A percentile compares a stretch with the other conserved stretches of the same genome.
These are phyloP conservation scores for Eupithecia vulgata DNA, from an alignment of 2,888 invertebrate species.

Conservation along the genomic window DNA sequence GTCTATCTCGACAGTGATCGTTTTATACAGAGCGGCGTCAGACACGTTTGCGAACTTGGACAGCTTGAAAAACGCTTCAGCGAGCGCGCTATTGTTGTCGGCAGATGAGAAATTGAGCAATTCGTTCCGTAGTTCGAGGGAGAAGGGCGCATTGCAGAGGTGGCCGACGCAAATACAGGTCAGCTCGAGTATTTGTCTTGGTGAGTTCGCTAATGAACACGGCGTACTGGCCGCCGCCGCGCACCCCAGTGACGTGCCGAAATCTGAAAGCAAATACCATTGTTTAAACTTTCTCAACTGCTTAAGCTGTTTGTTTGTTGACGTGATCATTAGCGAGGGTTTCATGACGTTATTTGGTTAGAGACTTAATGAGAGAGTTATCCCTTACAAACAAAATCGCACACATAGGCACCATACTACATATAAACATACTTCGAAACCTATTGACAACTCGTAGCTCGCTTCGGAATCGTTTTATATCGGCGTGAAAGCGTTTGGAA, in stretches of 20 bases:
- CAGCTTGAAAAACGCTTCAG: slow-evolving; percentile 60
- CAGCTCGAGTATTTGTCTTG: slow-evolving; percentile 58
- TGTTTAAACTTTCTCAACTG: slow-evolving; percentile 36
- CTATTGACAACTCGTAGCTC: not conserved
- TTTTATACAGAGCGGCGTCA: slow-evolving; percentile 55
- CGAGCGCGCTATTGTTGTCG: slow-evolving; percentile 52
- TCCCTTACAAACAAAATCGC: not conserved
- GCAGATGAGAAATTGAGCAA: slow-evolving; percentile 62
- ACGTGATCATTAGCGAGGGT: slow-evolving; percentile 27
- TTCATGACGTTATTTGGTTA: slow-evolving; percentile 29
- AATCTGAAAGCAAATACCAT: slow-evolving; percentile 60
- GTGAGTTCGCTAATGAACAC: slow-evolving; percentile 60
- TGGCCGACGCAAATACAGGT: slow-evolving; percentile 65
- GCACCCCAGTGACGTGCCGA: slow-evolving; percentile 63
- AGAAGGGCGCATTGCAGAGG: slow-evolving; percentile 71
- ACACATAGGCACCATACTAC: not conserved
- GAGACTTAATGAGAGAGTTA: slow-evolving; percentile 1
- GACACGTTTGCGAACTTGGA: slow-evolving; percentile 60
- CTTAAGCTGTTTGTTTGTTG: slow-evolving; percentile 26
- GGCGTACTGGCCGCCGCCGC: slow-evolving; percentile 50
- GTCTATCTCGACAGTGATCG: slow-evolving; percentile 51
- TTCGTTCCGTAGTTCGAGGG: slow-evolving; percentile 57
- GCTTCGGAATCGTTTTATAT: not conserved
- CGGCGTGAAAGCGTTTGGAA: slow-evolving; percentile 1
- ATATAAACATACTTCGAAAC: not conserved